Evolutionary conservation across 1,140 invertebrate species (phyloP), one percentile per base, ranked within the genome.

Genomic region (Ips typographus): DNA sequence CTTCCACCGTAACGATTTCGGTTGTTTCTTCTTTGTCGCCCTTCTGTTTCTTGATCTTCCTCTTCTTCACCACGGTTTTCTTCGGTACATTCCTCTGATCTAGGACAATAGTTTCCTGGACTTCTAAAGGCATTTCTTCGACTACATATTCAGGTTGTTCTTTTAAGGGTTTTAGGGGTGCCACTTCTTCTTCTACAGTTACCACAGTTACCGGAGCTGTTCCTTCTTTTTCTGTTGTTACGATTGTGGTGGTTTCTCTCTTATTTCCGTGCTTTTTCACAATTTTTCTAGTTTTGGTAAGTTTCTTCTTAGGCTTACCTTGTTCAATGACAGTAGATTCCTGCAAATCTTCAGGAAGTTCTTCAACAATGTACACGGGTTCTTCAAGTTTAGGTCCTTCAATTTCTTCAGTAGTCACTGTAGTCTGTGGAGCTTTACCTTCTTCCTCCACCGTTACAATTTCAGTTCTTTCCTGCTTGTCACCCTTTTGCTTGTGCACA

Each of bases 201-300:
- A 80, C 76, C 1, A 75, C 79, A 4, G 74, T 78, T 44, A 81
- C 73, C 7, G 80, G 78, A 49, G 74, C 71, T 68, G 82, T 76
- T 41, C 80, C 79, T 68, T 83, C 80, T 74, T 82, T 80, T 74
- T 82, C 73, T 4, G 77, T 65, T 0, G 76, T 77, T n/a, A 72
- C 70, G 42, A 78, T 77, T 68, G 77, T 74, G 44, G 74, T 78
- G 5, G 62, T 66, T 64, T 80, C 71, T 67, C 77, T 72, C 59
- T 75, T 75, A 36, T 72, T 59, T 4, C 58, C 59, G 41, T 62
- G 44, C 47, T 56, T 55, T 56, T 55, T 68, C n/a, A 37, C 63
- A 65, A 51, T 55, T 72, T 41, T 72, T 53, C 71, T 61, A 60
- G 77, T 78, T 70, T 75, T 71, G 51, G 70, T 70, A 4, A 72